These are phyloP conservation scores for Seriola quinqueradiata DNA, from an alignment of 2,113 vertebrate genomes.

Conservation along the genomic window DNA sequence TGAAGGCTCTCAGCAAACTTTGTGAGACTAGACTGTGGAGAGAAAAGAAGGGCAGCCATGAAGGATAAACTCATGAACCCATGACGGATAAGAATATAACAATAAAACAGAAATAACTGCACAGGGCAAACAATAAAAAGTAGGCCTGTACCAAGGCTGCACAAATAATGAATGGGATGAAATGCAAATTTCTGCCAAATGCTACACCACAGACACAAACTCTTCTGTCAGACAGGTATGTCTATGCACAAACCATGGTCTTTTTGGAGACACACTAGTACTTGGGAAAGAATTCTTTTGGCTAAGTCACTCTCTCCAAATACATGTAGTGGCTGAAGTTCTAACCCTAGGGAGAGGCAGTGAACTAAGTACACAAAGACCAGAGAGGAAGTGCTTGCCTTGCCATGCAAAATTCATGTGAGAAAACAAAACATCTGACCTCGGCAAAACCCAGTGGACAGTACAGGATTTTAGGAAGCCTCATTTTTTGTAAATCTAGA, in stretches of 20 bases:
- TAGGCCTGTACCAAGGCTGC: background rate
- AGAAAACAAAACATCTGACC: constrained; percentile 57
- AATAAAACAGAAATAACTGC: constrained; percentile 6
- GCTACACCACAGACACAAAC: constrained; percentile 1
- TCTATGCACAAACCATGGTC: constrained; percentile 4
- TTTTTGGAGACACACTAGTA: constrained; percentile 37
- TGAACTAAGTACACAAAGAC: constrained; percentile 54
- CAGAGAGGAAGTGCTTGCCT: constrained; percentile 50
- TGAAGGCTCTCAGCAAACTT: constrained; percentile 97
- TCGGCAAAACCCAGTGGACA: constrained; percentile 34
- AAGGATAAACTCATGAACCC: background rate
- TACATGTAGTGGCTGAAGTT: constrained; percentile 38
- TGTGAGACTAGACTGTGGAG: constrained; percentile 89
- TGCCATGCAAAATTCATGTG: constrained; percentile 37
- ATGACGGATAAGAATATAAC: background rate
- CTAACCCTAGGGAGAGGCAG: constrained; percentile 44
- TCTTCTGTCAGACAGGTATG: constrained; percentile 5
- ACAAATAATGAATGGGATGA: constrained; percentile 5
- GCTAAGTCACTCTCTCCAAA: constrained; percentile 46
- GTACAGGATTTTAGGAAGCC: background rate
- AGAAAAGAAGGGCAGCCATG: constrained; percentile 30
- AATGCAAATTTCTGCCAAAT: background rate
- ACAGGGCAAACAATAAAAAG: background rate
- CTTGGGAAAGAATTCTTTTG: constrained; percentile 49
- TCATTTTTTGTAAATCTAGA: constrained; percentile 8